Percentiles rank a stretch among this genome's conserved stretches.
Evolutionary conservation across 2,888 invertebrate genomes (phyloP).

Genomic region (Sericinus montela): DNA sequence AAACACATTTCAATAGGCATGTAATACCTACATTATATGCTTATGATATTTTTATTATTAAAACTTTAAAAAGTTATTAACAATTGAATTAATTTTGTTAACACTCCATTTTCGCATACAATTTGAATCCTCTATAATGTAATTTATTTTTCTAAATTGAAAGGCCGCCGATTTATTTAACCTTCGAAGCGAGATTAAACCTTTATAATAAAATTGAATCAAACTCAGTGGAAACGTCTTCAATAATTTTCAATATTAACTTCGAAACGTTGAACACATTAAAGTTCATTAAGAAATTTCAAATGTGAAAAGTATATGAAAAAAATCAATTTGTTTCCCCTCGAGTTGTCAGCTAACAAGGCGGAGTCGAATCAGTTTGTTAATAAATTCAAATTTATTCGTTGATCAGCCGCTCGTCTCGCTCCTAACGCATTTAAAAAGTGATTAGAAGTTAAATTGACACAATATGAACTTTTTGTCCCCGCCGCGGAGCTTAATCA

Average conservation of each 20-base stretch:
- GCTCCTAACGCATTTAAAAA: slow-evolving; percentile 75
- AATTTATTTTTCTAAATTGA: too few species aligned
- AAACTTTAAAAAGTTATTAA: too few species aligned
- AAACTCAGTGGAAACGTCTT: slow-evolving; percentile 9
- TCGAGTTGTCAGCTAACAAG: slow-evolving; percentile 53
- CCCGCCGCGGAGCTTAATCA: slow-evolving; percentile 54
- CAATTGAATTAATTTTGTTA: too few species aligned
- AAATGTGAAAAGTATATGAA: slow-evolving; percentile 26
- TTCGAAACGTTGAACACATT: slow-evolving; percentile 12
- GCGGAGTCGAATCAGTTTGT: slow-evolving; percentile 60
- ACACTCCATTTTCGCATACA: too few species aligned
- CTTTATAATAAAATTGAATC: slow-evolving; percentile 5
- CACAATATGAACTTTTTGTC: slow-evolving; percentile 78
- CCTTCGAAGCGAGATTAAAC: background rate
- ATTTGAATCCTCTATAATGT: too few species aligned
- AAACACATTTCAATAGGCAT: too few species aligned
- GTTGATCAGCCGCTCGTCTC: slow-evolving; percentile 65
- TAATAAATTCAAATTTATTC: slow-evolving; percentile 79
- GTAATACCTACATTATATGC: too few species aligned
- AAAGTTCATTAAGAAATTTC: slow-evolving; percentile 21
- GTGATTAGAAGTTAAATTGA: slow-evolving; percentile 78
- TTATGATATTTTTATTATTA: too few species aligned
- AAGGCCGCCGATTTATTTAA: background rate
- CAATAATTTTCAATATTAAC: slow-evolving; percentile 12
- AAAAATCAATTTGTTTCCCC: slow-evolving; percentile 72